Evolutionary conservation across 2,888 invertebrate species (phyloP).

Genomic region (Parthenolecanium corni): DNA sequence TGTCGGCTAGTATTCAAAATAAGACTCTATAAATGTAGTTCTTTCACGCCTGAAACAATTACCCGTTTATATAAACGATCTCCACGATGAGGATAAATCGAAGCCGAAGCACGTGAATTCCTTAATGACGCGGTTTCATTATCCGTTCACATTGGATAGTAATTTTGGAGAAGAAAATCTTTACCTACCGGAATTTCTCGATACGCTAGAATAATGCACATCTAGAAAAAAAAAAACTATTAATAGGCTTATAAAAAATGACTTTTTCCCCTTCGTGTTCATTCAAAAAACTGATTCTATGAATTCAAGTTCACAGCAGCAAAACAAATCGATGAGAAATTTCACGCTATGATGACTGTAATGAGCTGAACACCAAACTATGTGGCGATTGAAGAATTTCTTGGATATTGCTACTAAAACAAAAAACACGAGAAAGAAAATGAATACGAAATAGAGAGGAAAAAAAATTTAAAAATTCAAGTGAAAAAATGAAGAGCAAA

Average conservation of each 20-base stretch:
- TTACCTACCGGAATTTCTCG: slow-evolving; percentile 5
- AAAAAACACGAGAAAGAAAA: neutral
- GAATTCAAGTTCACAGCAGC: slow-evolving; percentile 5
- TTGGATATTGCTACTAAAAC: slow-evolving; percentile 7
- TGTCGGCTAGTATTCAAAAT: too few relatives aligned
- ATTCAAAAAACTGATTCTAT: neutral
- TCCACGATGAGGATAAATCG: neutral
- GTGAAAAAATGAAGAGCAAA: neutral
- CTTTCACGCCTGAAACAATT: slow-evolving; percentile 9
- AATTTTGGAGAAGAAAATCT: neutral
- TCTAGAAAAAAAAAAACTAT: neutral
- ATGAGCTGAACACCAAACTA: slow-evolving; percentile 25
- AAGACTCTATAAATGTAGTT: neutral
- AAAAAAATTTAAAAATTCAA: neutral
- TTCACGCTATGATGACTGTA: slow-evolving; percentile 22
- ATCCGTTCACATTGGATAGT: neutral
- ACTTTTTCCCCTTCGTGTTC: neutral
- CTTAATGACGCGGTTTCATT: slow-evolving; percentile 4
- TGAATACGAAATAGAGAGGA: neutral
- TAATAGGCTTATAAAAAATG: too few relatives aligned
- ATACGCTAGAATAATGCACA: neutral
- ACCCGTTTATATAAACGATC: neutral
- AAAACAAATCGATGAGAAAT: slow-evolving; percentile 27
- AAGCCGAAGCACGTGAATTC: slow-evolving; percentile 4
- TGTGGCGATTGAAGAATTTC: slow-evolving; percentile 1